Evolutionary conservation across 2,113 vertebrate genomes (phyloP), one percentile per base, ranked within the genome.

Genomic region (Agapornis roseicollis): DNA sequence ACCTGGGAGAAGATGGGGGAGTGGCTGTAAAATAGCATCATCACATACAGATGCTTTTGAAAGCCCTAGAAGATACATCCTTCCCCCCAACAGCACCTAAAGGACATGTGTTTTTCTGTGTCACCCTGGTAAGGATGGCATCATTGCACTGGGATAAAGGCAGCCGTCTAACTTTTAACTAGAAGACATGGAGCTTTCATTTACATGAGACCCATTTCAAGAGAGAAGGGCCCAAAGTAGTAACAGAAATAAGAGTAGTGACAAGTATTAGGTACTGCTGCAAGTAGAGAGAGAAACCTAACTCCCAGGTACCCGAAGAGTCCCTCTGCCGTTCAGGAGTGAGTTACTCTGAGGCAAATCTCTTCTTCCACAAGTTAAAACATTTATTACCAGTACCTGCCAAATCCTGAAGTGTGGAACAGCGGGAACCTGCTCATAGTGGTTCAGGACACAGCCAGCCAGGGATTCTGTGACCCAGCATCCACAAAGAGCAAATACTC

Each of bases 1-100:
- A 98, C 94, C 97, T 98, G 76, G 24, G n/a, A 94, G 50, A 89
- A 70, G 44, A 68, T n/a, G 8, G 37, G 12, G 2, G 27, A 7
- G 17, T 6, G 71, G 56, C 22, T 58, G 56, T 35, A 7, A 33
- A 39, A 20, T 9, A 76, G 14, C 33, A 70, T n/a, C 8, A 63
- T 68, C 37, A 35, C n/a, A 42, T 22, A 63, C 0, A 85, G 42
- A 46, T 14, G 2, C 11, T 74, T 42, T 65, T 85, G 27, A 73
- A 89, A 72, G 27, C 37, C 37, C 37, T 70, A n/a, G 13, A 77
- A 76, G 73, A 46, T 2, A 3, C 4, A 17, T 2, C 0, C 2
- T 9, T 15, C 2, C 15, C 10, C 37, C 0, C 33, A 60, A 18
- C 11, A 82, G 44, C 22, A 49, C 35, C 33, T 33, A 44, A 65